Evolutionary conservation across 2,888 invertebrate genomes (phyloP).

Genomic region (Eupeodes luniger): DNA sequence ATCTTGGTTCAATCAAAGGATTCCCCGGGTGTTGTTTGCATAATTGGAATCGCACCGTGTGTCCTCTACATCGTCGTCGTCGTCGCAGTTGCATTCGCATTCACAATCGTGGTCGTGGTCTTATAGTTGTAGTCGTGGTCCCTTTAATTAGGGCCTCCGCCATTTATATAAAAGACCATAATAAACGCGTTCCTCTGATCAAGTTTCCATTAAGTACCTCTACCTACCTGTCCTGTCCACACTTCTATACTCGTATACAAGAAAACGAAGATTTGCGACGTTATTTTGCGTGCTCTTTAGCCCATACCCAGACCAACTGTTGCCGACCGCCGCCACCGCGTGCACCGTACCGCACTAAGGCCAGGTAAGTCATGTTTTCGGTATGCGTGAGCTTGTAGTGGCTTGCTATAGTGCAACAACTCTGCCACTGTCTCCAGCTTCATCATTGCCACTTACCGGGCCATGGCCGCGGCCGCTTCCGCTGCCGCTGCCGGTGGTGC

Average conservation of each 20-base stretch:
- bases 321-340: neutral
- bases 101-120: neutral
- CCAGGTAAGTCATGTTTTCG: slow-evolving; percentile 75
- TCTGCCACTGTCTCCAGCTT: slow-evolving; percentile 70
- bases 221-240: slow-evolving; percentile 5
- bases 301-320: neutral
- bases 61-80: slow-evolving; percentile 17
- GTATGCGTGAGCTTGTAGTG: slow-evolving; percentile 72
- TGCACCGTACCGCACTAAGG: slow-evolving; percentile 18
- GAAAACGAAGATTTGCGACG: neutral
- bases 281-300: slow-evolving; percentile 29
- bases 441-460: slow-evolving; percentile 23
- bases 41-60: slow-evolving; percentile 71
- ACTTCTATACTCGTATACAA: neutral
- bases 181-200: slow-evolving; percentile 28
- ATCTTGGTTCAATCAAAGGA: slow-evolving; percentile 57
- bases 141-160: slow-evolving; percentile 70
- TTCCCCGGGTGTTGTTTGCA: slow-evolving; percentile 70
- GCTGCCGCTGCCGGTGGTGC: neutral
- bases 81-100: too few species aligned
- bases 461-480: too few species aligned
- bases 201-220: slow-evolving; percentile 17
- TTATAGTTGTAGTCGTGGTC: slow-evolving; percentile 25
- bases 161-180: slow-evolving; percentile 30
- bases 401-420: slow-evolving; percentile 50